Evolutionary conservation across 2,888 invertebrate genomes (phyloP), one percentile per base, ranked within the genome.

Genomic region (Loripinus fragilis): DNA sequence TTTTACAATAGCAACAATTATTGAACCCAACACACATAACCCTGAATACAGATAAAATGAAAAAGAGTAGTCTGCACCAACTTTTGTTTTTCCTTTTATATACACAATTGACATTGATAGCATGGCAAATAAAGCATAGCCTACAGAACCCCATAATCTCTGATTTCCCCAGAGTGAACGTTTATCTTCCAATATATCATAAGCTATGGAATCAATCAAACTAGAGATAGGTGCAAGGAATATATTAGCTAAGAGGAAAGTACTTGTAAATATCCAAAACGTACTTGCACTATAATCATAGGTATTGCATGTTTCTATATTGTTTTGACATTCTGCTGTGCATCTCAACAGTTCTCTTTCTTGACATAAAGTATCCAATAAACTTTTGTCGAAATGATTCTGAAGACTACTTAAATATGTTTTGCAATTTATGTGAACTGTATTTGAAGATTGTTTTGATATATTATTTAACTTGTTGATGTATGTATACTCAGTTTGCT

Each of bases 131-230:
- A 95, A 0, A 95, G 94, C 65, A 94, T 98, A 98, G 15, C 97
- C 98, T 0, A 98, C 94, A 0, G 98, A 96, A 0, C 98, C 98
- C 96, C 96, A 98, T 78, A 97, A 94, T 64, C 97, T 95, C 92
- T 98, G 98, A 86, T 96, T 95, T 0, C 98, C 98, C 93, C 97
- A 98, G 35, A 95, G 95, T 10, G 76, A 77, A 35, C 77, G 68
- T 60, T 75, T 81, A 2, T 96, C 96, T 92, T 97, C 97, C 85
- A 97, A 96, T 95, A 97, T 96, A 15, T 96, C 96, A 80, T 97
- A 94, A 0, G 97, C 97, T 81, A 97, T 97, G 0, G 97, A 97
- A 94, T 98, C 97, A 95, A 97, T 96, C 73, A 98, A 96, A 17
- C 97, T 97, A 0, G 97, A 96, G n/a, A 97, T 96, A 35, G 97